These are phyloP conservation scores for Halichoerus grypus DNA, from an alignment of 2,113 vertebrate genomes.

Conservation along the genomic window DNA sequence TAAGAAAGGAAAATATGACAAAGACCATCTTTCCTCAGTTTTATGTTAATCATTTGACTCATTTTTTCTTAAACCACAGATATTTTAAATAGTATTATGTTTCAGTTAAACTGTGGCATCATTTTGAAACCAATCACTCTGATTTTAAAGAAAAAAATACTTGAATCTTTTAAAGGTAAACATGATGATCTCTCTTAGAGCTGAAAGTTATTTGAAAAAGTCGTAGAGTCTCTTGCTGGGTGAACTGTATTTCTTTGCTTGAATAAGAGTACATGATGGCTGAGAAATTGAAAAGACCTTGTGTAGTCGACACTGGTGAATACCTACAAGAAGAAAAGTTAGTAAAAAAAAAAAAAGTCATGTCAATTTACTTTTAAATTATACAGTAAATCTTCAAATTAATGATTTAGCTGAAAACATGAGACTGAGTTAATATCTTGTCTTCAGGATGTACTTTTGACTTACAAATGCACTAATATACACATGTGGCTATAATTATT, in stretches of 20 bases:
- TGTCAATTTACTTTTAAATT: not conserved
- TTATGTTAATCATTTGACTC: not conserved
- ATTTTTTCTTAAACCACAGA: not conserved
- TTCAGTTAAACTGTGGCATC: not conserved
- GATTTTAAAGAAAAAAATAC: not conserved
- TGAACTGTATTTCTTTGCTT: not conserved
- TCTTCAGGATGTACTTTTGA: not conserved
- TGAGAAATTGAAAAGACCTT: not conserved
- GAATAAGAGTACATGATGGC: not conserved
- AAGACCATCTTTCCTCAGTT: slow-evolving; percentile 9
- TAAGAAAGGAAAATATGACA: slow-evolving; percentile 70
- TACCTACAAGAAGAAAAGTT: not conserved
- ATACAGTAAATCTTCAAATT: not conserved
- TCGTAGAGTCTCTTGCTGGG: not conserved
- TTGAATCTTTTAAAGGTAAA: slow-evolving; percentile 6
- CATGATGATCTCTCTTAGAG: not conserved
- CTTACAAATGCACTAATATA: not conserved
- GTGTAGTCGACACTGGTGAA: not conserved
- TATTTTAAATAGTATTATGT: not conserved
- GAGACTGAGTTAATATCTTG: not conserved
- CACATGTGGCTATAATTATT: not conserved
- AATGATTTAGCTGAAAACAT: not conserved
- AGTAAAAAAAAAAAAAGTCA: not conserved
- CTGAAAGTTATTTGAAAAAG: not conserved
- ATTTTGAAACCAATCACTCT: not conserved